Evolutionary conservation across 1,140 invertebrate species (phyloP), one percentile per base, ranked within the genome.

Genomic region (Trachymyrmex cornetzi): DNA sequence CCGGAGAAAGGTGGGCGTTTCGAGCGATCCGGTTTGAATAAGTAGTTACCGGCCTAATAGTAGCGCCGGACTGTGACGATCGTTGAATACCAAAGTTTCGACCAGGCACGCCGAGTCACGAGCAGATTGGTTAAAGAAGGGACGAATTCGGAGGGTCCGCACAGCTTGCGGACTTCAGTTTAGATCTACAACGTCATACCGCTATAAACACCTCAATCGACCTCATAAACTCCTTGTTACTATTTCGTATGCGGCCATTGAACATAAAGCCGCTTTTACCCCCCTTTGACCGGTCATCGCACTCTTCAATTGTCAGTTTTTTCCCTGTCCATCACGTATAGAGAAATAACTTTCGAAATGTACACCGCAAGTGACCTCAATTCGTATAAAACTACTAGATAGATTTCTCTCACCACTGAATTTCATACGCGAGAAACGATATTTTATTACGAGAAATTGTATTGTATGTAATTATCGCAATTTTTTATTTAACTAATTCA

Each of bases 1-100:
- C 6, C 75, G 81, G 38, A 79, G 82, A 67, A 89, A 87, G 89
- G 90, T 77, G 91, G 82, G 87, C 87, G 92, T 88, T 91, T 91
- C 86, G 84, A 92, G 86, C 92, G 92, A 93, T 94, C 89, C 93
- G 88, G 92, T 93, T 94, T 94, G 94, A 95, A 95, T 94, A 94
- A 94, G 93, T 94, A 95, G 94, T 95, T 94, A 94, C 93, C 88
- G 85, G 91, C 89, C 91, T 94, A 95, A 95, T 94, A 94, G 93
- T 88, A 90, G 88, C 91, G 90, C 92, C 86, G 94, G 92, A 93
- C 93, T 87, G 86, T 92, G 91, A 94, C 93, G 93, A 80, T 86
- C 72, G 77, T 86, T 92, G 94, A 95, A 95, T 95, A 94, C 94
- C 77, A 79, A 94, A 94, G 94, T 88, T 91, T 87, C 87, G 44